Conservation (phyloP, 2,113 vertebrate species). For the Xerus inauris region DNA sequence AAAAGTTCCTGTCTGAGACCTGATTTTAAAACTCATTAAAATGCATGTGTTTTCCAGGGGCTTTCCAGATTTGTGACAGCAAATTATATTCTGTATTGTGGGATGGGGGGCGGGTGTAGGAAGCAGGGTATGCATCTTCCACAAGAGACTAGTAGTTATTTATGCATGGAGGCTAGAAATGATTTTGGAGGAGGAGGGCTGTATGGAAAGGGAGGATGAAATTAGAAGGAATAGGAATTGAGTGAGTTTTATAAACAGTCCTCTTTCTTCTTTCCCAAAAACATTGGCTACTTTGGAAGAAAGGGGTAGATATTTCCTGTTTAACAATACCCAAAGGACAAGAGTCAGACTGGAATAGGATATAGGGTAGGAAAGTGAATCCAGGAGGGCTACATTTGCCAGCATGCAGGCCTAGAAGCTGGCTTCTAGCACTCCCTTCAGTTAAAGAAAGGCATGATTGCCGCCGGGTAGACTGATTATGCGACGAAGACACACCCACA, state of each 20-base stretch:
- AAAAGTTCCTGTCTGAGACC: not conserved
- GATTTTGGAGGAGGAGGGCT: not conserved
- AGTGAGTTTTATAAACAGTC: not conserved
- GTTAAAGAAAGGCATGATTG: not conserved
- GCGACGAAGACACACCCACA: not conserved
- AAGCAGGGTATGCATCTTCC: not conserved
- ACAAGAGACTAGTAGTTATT: not conserved
- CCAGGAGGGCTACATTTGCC: not conserved
- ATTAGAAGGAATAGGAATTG: not conserved
- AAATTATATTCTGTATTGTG: not conserved
- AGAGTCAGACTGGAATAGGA: not conserved
- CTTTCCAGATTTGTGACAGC: not conserved
- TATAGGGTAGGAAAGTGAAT: not conserved
- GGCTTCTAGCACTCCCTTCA: not conserved
- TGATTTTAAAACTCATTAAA: constrained; percentile 24
- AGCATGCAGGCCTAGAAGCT: not conserved
- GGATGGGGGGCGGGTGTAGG: too few species aligned
- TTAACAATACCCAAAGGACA: not conserved
- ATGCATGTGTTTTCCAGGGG: not conserved
- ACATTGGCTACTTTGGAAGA: not conserved
- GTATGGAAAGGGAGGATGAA: not conserved
- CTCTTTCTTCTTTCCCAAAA: not conserved
- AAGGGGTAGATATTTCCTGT: not conserved
- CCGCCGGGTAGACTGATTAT: not conserved
- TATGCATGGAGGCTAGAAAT: not conserved